Percentiles rank a stretch among this genome's conserved stretches.
phyloP scores from a whole-genome alignment of 2,888 invertebrate species.

The Torymus texanus region DNA sequence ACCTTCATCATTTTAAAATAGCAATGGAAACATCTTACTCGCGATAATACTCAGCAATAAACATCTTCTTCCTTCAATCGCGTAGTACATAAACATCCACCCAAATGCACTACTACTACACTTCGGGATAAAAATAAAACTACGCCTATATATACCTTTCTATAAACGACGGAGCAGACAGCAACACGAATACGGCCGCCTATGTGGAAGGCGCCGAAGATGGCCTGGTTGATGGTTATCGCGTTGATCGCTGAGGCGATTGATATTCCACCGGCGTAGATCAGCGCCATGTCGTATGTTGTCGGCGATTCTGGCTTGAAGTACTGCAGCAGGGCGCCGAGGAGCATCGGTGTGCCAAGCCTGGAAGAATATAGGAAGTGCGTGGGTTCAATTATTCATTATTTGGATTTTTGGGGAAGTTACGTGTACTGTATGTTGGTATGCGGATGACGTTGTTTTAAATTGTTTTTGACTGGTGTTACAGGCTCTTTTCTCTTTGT shows the following conservation, averaged over 20 bases:
- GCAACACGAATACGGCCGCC: conserved; percentile 90
- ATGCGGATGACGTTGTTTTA: too few species aligned
- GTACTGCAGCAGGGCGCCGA: conserved; percentile 82
- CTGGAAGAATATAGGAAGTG: conserved; percentile 68
- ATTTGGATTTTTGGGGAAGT: too few species aligned
- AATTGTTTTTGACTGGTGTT: too few species aligned
- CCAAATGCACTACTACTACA: conserved; percentile 58
- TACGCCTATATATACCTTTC: conserved; percentile 80
- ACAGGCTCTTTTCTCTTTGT: too few species aligned
- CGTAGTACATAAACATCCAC: neutral
- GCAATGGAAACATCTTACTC: too few species aligned
- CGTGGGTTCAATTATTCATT: too few species aligned
- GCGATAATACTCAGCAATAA: too few species aligned
- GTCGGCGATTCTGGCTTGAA: conserved; percentile 74
- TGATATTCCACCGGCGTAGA: conserved; percentile 70
- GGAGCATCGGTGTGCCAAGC: conserved; percentile 81
- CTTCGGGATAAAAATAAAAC: too few species aligned
- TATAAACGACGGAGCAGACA: conserved; percentile 88
- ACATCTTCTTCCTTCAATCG: neutral
- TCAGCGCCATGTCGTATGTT: conserved; percentile 65
- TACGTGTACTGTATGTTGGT: too few species aligned
- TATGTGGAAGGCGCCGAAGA: conserved; percentile 83
- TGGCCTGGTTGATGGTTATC: conserved; percentile 81
- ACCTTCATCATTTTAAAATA: too few species aligned
- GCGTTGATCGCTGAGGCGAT: conserved; percentile 74